Percentiles rank a stretch among this genome's conserved stretches.
These are phyloP conservation scores for Hippocampus comes DNA, from an alignment of 2,113 vertebrate genomes.

Conservation along the genomic window DNA sequence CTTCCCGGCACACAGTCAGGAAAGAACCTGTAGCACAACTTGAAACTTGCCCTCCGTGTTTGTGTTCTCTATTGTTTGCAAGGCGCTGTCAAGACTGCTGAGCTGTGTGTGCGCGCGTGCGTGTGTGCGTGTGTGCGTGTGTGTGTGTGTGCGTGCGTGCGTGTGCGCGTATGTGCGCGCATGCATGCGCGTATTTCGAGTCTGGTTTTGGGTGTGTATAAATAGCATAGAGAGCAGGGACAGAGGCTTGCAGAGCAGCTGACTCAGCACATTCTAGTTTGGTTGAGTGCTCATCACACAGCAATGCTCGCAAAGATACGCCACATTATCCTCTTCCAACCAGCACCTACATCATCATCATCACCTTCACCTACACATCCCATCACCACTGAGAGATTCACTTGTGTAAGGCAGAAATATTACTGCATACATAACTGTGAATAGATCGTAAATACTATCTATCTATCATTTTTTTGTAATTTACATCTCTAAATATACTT, in stretches of 20 bases:
- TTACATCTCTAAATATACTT: no score
- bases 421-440: no score
- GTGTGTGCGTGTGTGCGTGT: neutral
- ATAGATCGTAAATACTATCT: no score
- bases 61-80: slow-evolving; percentile 41
- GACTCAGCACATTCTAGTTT: slow-evolving; percentile 71
- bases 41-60: slow-evolving; percentile 10
- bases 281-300: slow-evolving; percentile 55
- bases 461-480: no score
- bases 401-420: no score
- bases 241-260: slow-evolving; percentile 53
- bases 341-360: neutral
- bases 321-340: slow-evolving; percentile 14
- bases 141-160: neutral
- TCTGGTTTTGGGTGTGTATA: slow-evolving; percentile 55
- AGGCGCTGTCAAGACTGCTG: slow-evolving; percentile 21
- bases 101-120: slow-evolving; percentile 15
- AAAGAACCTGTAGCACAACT: slow-evolving; percentile 19
- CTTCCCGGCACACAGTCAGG: slow-evolving; percentile 10
- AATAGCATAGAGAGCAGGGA: slow-evolving; percentile 59
- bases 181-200: slow-evolving; percentile 26
- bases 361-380: neutral
- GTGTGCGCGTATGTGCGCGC: neutral
- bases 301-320: slow-evolving; percentile 13
- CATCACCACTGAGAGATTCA: no score